These are phyloP conservation scores for Diaphora mendica DNA, from an alignment of 2,888 invertebrate genomes.

Conservation along the genomic window DNA sequence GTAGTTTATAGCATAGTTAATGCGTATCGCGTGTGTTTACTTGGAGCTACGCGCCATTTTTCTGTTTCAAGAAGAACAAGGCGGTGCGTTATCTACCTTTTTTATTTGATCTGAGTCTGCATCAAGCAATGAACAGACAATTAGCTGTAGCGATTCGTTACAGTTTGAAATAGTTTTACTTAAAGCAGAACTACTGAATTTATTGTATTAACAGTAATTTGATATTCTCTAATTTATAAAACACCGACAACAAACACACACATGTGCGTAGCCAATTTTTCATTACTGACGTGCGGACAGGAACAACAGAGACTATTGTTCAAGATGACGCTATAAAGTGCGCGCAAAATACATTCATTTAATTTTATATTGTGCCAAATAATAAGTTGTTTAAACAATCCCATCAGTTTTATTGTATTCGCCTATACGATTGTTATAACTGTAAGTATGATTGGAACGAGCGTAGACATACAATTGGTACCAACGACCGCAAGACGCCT, in stretches of 20 bases:
- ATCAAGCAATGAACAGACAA: too few species aligned
- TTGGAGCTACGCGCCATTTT: too few species aligned
- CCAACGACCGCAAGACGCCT: slow-evolving; percentile 21
- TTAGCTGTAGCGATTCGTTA: neutral
- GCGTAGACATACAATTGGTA: slow-evolving; percentile 28
- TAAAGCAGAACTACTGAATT: neutral
- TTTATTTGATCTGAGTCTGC: too few species aligned
- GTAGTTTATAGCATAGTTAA: too few species aligned
- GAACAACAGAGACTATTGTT: slow-evolving; percentile 25
- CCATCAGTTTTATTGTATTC: slow-evolving; percentile 39
- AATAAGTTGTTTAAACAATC: slow-evolving; percentile 52
- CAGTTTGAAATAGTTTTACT: neutral
- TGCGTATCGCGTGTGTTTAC: too few species aligned
- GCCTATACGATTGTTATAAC: slow-evolving; percentile 29
- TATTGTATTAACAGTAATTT: neutral
- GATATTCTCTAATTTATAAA: neutral
- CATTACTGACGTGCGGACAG: slow-evolving; percentile 16
- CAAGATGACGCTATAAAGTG: slow-evolving; percentile 25
- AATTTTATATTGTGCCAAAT: slow-evolving; percentile 37
- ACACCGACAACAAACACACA: neutral
- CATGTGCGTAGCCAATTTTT: slow-evolving; percentile 6
- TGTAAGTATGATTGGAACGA: slow-evolving; percentile 24
- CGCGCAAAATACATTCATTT: slow-evolving; percentile 37
- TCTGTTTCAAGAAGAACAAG: too few species aligned
- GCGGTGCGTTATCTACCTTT: too few species aligned